phyloP scores from a whole-genome alignment of 1,140 invertebrate species.

The Hyles vespertilio region DNA sequence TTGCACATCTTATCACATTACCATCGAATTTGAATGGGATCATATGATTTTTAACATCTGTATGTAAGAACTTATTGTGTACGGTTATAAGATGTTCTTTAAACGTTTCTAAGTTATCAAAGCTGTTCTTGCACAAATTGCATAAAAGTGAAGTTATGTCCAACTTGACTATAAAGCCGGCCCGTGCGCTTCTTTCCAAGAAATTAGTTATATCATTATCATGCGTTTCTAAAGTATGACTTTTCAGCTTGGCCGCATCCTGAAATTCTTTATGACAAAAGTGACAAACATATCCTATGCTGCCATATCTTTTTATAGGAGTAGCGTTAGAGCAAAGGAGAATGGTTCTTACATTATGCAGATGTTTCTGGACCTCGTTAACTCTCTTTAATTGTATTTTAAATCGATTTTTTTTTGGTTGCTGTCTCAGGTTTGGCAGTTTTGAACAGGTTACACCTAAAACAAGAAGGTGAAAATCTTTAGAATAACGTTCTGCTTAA shows the following conservation, averaged over 20 bases:
- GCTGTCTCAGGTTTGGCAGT: background rate
- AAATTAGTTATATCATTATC: slow-evolving; percentile 26
- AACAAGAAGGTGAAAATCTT: too few species aligned
- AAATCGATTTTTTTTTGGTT: slow-evolving; percentile 3
- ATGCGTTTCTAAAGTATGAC: slow-evolving; percentile 37
- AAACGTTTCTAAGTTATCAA: slow-evolving; percentile 28
- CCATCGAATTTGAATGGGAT: slow-evolving; percentile 47
- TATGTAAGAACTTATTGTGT: slow-evolving; percentile 31
- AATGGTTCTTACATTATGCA: slow-evolving; percentile 30
- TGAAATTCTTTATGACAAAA: slow-evolving; percentile 30
- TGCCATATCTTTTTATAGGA: slow-evolving; percentile 29
- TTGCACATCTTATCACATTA: slow-evolving; percentile 26
- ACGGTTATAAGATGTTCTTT: slow-evolving; percentile 29
- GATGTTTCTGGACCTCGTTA: slow-evolving; percentile 16
- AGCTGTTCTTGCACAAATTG: slow-evolving; percentile 27
- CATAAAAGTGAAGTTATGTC: slow-evolving; percentile 49
- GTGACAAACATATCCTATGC: slow-evolving; percentile 33
- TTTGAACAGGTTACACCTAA: too few species aligned
- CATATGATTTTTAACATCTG: slow-evolving; percentile 37
- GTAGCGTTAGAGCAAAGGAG: slow-evolving; percentile 37
- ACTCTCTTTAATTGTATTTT: slow-evolving; percentile 13
- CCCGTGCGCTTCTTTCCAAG: slow-evolving; percentile 28
- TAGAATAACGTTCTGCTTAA: too few species aligned
- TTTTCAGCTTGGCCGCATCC: slow-evolving; percentile 35
- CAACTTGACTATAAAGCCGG: slow-evolving; percentile 40